Percentiles rank a stretch among this genome's conserved stretches.
Conservation (phyloP, 2,888 invertebrate genomes). For the Drosophila lacicola region DNA sequence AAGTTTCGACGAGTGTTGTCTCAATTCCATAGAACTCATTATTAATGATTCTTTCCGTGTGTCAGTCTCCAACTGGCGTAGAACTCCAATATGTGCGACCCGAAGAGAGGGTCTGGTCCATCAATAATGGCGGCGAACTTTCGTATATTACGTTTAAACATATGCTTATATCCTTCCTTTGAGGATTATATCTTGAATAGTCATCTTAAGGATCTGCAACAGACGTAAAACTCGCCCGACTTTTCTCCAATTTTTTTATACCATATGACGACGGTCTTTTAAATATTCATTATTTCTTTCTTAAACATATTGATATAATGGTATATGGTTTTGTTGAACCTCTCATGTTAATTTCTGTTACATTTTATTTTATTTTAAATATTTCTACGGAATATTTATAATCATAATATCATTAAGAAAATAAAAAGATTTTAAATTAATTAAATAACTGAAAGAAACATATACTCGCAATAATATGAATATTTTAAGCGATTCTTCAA, state of each 20-base stretch:
- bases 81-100: constrained; percentile 7
- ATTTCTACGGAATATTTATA: too few relatives aligned
- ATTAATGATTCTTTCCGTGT: constrained; percentile 59
- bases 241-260: background rate
- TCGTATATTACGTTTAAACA: background rate
- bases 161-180: too few relatives aligned
- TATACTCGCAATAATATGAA: too few relatives aligned
- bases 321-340: too few relatives aligned
- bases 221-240: background rate
- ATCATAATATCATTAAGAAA: too few relatives aligned
- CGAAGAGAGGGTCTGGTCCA: background rate
- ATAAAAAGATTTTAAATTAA: too few relatives aligned
- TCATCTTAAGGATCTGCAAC: too few relatives aligned
- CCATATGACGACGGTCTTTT: background rate
- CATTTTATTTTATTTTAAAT: background rate
- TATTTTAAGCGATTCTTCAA: too few relatives aligned
- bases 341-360: background rate
- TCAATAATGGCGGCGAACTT: constrained; percentile 22
- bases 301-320: too few relatives aligned
- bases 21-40: constrained; percentile 71
- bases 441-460: too few relatives aligned
- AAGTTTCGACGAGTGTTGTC: constrained; percentile 64
- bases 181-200: too few relatives aligned
- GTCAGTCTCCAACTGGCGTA: constrained; percentile 33
- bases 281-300: background rate